Base-by-base conservation (phyloP, 2,113 vertebrate species). In the human (Homo sapiens) region DNA sequence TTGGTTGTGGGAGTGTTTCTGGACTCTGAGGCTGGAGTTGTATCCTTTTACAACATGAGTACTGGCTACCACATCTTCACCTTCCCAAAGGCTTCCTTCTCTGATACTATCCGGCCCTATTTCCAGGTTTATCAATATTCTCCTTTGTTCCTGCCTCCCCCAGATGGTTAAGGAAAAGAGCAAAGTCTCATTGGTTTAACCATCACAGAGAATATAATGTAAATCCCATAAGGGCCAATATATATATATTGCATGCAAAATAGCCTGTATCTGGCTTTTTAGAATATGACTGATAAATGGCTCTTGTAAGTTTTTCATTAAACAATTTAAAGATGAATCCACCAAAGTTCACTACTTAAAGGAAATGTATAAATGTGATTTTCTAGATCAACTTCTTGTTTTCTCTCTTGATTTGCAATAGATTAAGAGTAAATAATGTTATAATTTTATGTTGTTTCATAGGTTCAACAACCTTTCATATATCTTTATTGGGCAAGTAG, bases 31-130 rank as follows among this genome's bases (percentile, higher is more conserved):
- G 81, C 72, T 3, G 95, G 96, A 4, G 0, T 57, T 32, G 81
- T 96, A 1, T 92, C 84, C 32, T 97, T 97, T 81, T 97, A 97
- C 66, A 89, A 50, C 48, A 66, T 81, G 81, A 78, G 50, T 17
- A 2, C 79, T 9, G 94, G 92, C 7, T 93, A 87, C 35, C 97
- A 97, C n/a, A 88, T 97, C 35, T 98, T 96, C 57, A 96, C 95
- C 66, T 97, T 98, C 73, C 80, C 88, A 0, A 75, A 78, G 30
- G 27, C 87, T 61, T 66, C 92, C 83, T 97, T 98, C 57, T 84
- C 43, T 0, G 64, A 35, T 4, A 66, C 30, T 27, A 83, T 96
- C 23, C 13, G 17, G 20, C 96, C 96, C 52, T 96, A 43, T 61
- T 97, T 98, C 88, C 92, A 70, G 9, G 83, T 97, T 68, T 91